A percentile compares a stretch with the other conserved stretches of the same genome.
Conservation (phyloP, 2,797 vertebrate species). For the Muraenolepis orangiensis region DNA sequence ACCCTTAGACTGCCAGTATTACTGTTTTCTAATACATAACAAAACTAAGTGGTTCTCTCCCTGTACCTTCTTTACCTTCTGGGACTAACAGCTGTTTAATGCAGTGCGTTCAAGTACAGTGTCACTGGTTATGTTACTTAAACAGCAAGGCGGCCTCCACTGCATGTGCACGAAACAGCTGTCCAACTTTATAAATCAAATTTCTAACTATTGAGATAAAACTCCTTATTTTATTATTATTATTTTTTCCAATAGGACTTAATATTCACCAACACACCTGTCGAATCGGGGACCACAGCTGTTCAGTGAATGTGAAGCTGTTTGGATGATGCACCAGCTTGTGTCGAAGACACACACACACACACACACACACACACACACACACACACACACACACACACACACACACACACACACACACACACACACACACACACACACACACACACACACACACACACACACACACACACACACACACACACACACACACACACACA, state of each 20-base stretch:
- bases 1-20: neutral
- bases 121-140: conserved; percentile 1
- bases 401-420: neutral
- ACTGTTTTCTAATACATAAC: neutral
- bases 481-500: neutral
- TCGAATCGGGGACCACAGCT: neutral
- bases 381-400: neutral
- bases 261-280: neutral
- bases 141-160: neutral
- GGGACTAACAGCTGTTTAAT: conserved; percentile 11
- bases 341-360: neutral
- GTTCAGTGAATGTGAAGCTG: neutral
- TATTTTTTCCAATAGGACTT: too few species aligned
- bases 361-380: neutral
- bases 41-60: conserved; percentile 3
- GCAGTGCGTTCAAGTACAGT: neutral
- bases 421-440: neutral
- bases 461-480: neutral
- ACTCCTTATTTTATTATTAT: too few species aligned
- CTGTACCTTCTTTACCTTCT: neutral
- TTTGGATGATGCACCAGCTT: neutral
- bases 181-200: too few species aligned
- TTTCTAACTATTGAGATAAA: too few species aligned
- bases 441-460: neutral
- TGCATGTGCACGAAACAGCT: neutral